A percentile compares a stretch with the other conserved stretches of the same genome.
Evolutionary conservation across 2,113 vertebrate genomes (phyloP).

Genomic region (Symphodus melops): DNA sequence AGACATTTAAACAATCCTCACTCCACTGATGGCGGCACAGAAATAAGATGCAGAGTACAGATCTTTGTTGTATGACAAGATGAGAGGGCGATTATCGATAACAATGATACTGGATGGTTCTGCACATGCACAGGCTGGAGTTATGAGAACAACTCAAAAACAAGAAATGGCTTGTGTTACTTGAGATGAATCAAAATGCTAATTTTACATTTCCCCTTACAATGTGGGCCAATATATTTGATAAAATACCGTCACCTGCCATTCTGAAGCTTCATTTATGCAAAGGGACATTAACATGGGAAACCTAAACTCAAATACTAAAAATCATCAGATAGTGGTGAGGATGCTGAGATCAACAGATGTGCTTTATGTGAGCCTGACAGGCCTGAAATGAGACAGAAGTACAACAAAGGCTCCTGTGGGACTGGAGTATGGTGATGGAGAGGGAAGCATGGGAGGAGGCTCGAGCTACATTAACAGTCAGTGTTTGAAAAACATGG

Average conservation of each 20-base stretch:
- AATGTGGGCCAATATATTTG: not conserved
- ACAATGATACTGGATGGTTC: conserved; percentile 64
- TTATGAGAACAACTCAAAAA: conserved; percentile 58
- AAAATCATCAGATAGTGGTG: conserved; percentile 25
- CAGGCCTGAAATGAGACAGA: conserved; percentile 62
- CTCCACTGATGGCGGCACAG: conserved; percentile 63
- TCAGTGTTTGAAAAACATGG: conserved; percentile 3
- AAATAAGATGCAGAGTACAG: conserved; percentile 53
- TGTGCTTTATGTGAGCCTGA: conserved; percentile 46
- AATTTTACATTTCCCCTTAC: not conserved
- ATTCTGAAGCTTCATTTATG: not conserved
- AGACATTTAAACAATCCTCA: conserved; percentile 47
- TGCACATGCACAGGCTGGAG: conserved; percentile 69
- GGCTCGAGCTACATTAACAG: conserved; percentile 18
- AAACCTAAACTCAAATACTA: conserved; percentile 4
- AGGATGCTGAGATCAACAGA: conserved; percentile 50
- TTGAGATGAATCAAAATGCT: conserved; percentile 41
- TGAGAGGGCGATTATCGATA: conserved; percentile 65
- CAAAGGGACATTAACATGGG: not conserved
- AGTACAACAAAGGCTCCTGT: conserved; percentile 75
- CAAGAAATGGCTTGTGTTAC: conserved; percentile 48
- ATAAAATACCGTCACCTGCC: not conserved
- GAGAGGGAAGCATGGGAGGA: conserved; percentile 51
- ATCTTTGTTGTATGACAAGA: conserved; percentile 62
- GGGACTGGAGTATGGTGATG: conserved; percentile 61